Percentiles rank a stretch among this genome's conserved stretches.
Conservation (phyloP, 92 coral and sea anemone species). For the Anthopleura xanthogrammica region DNA sequence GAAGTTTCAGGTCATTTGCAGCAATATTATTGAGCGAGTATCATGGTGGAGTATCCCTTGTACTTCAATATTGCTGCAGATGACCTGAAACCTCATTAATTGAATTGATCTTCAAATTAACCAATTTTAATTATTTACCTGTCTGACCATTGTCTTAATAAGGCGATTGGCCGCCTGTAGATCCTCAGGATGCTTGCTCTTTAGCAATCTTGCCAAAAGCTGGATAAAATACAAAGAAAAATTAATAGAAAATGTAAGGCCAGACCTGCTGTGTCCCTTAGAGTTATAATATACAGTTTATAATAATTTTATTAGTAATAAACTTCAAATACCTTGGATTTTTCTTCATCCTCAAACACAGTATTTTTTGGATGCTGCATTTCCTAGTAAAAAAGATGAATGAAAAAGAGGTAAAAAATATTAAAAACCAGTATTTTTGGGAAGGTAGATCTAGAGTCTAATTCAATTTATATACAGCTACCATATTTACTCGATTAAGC, state of each 20-base stretch:
- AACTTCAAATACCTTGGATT: slow-evolving; percentile 69
- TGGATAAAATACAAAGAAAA: slow-evolving; percentile 11
- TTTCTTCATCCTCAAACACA: slow-evolving; percentile 85
- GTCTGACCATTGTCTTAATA: slow-evolving; percentile 90
- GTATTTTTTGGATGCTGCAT: slow-evolving; percentile 70
- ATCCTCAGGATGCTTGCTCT: slow-evolving; percentile 92
- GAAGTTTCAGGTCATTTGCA: too few relatives aligned
- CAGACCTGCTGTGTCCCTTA: too few relatives aligned
- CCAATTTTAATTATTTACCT: slow-evolving; percentile 45
- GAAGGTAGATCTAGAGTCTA: too few relatives aligned
- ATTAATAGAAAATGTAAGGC: too few relatives aligned
- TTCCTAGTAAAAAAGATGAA: slow-evolving; percentile 38
- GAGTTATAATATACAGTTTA: neutral
- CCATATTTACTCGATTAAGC: too few relatives aligned
- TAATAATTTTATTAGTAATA: neutral
- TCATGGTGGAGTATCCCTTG: too few relatives aligned
- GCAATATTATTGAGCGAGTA: too few relatives aligned
- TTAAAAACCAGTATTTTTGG: neutral
- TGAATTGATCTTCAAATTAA: neutral
- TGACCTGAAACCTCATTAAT: too few relatives aligned
- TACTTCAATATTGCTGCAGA: too few relatives aligned
- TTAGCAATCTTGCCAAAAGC: slow-evolving; percentile 85
- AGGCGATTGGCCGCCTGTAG: slow-evolving; percentile 95
- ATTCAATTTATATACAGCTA: too few relatives aligned
- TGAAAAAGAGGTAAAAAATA: neutral